These are phyloP conservation scores for Uropetala carovei DNA, from an alignment of 2,888 invertebrate species.

Conservation along the genomic window DNA sequence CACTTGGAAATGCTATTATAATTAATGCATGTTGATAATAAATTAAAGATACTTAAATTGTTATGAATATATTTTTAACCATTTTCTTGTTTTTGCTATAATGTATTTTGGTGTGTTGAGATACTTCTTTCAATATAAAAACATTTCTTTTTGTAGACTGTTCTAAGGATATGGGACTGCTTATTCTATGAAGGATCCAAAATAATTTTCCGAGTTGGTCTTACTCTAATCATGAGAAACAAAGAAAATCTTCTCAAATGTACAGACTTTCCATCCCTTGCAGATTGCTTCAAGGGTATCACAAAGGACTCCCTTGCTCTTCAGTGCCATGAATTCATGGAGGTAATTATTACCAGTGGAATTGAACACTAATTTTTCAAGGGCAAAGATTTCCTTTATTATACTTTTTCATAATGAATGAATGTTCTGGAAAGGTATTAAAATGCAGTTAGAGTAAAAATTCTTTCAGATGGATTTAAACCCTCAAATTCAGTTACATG, in stretches of 20 bases:
- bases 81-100: neutral
- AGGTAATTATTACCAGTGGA: conserved; percentile 77
- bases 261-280: conserved; percentile 88
- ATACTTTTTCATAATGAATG: too few species aligned
- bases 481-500: too few species aligned
- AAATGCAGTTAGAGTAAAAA: too few species aligned
- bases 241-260: conserved; percentile 84
- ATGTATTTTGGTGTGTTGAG: neutral
- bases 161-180: conserved; percentile 96
- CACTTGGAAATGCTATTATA: too few species aligned
- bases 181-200: conserved; percentile 96
- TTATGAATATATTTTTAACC: neutral
- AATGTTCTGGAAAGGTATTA: too few species aligned
- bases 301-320: conserved; percentile 86
- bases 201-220: conserved; percentile 91
- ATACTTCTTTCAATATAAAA: neutral
- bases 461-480: too few species aligned
- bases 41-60: neutral
- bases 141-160: conserved; percentile 80
- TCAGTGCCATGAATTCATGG: conserved; percentile 93
- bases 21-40: neutral
- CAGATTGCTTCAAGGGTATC: conserved; percentile 89
- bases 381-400: neutral
- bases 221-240: conserved; percentile 88
- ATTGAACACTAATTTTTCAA: conserved; percentile 39